Conservation (phyloP, 2,888 invertebrate genomes). For the Tuta absoluta region DNA sequence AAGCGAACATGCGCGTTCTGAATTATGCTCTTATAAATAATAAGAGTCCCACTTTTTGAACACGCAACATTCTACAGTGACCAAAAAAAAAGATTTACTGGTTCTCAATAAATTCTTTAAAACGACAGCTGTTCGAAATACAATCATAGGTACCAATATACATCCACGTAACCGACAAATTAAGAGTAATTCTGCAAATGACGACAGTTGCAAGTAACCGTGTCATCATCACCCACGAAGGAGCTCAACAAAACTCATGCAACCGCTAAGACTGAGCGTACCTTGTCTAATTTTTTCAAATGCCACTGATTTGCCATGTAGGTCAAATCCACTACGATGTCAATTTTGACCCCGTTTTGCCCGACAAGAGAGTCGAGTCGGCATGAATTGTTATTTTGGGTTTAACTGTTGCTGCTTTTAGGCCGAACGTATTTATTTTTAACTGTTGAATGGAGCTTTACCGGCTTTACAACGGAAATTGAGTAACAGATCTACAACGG, state of each 20-base stretch:
- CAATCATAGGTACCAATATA: slow-evolving; percentile 20
- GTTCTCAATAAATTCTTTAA: neutral
- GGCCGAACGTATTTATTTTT: slow-evolving; percentile 16
- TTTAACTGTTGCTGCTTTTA: slow-evolving; percentile 23
- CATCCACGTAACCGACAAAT: neutral
- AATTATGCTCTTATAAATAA: slow-evolving; percentile 15
- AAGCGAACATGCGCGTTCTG: slow-evolving; percentile 32
- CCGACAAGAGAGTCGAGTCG: slow-evolving; percentile 41
- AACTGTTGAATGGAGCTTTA: slow-evolving; percentile 8
- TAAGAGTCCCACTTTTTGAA: neutral
- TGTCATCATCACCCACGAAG: slow-evolving; percentile 23
- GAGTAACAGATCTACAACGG: neutral
- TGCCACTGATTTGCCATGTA: slow-evolving; percentile 63
- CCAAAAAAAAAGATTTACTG: neutral
- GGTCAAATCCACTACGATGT: slow-evolving; percentile 75
- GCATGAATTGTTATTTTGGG: slow-evolving; percentile 27
- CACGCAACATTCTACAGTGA: slow-evolving; percentile 2
- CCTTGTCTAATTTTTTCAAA: slow-evolving; percentile 62
- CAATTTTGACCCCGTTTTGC: slow-evolving; percentile 70
- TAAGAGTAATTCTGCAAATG: slow-evolving; percentile 17
- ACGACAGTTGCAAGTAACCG: slow-evolving; percentile 19
- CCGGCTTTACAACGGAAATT: neutral
- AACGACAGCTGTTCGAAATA: slow-evolving; percentile 9
- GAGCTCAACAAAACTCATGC: slow-evolving; percentile 12
- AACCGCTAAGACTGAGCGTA: slow-evolving; percentile 29